Percentiles rank a stretch among this genome's conserved stretches.
These are phyloP conservation scores for Lerema accius DNA, from an alignment of 1,140 invertebrate genomes.

Conservation along the genomic window DNA sequence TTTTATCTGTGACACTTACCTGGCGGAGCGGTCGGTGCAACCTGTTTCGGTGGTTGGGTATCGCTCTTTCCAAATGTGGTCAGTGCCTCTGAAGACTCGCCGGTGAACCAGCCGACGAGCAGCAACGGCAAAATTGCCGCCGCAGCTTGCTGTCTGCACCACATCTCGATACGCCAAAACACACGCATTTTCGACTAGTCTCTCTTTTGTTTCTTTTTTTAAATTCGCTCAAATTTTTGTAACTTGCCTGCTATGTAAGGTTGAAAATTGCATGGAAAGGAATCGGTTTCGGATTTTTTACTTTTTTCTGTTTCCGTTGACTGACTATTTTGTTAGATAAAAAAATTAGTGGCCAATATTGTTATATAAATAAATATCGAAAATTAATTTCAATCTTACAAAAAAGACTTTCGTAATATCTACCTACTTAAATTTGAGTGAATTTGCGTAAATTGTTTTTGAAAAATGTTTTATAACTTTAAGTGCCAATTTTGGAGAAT, in stretches of 20 bases:
- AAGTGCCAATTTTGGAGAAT: slow-evolving; percentile 36
- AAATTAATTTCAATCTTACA: background rate
- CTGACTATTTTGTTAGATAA: too few species aligned
- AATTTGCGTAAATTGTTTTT: slow-evolving; percentile 19
- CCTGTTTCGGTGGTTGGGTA: slow-evolving; percentile 71
- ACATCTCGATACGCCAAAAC: slow-evolving; percentile 70
- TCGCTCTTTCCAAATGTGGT: slow-evolving; percentile 88
- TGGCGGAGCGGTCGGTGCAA: slow-evolving; percentile 82
- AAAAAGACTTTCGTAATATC: background rate
- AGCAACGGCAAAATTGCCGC: slow-evolving; percentile 74
- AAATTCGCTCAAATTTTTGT: slow-evolving; percentile 29
- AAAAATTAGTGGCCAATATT: too few species aligned
- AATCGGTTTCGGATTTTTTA: background rate
- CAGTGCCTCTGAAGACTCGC: slow-evolving; percentile 83
- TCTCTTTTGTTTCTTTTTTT: slow-evolving; percentile 43
- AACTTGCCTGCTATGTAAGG: too few species aligned
- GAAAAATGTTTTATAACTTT: slow-evolving; percentile 12
- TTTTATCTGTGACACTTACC: slow-evolving; percentile 62
- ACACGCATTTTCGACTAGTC: slow-evolving; percentile 58
- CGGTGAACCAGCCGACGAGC: slow-evolving; percentile 77
- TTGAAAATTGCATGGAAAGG: background rate
- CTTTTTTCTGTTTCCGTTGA: too few species aligned
- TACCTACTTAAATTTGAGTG: slow-evolving; percentile 23
- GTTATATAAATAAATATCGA: too few species aligned
- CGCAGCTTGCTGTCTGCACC: slow-evolving; percentile 67